Evolutionary conservation across 2,888 invertebrate genomes (phyloP), one percentile per base, ranked within the genome.

Genomic region (Hemaris fuciformis): DNA sequence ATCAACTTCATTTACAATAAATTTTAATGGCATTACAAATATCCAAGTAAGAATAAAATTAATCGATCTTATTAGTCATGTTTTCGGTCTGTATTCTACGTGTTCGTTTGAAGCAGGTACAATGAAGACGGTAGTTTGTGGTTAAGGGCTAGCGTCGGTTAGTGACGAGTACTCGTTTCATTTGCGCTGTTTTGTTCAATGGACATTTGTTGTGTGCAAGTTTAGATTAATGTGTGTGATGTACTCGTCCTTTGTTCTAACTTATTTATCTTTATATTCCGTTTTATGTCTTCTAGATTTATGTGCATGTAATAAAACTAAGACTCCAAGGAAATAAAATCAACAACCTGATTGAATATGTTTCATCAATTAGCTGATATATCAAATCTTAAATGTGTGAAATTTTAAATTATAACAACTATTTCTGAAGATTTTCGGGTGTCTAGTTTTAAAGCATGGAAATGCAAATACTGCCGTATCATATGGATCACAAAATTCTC

Each of bases 101-200:
- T 48, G 10, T 46, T 18, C 23, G 41, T 56, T 61, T 62, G 46
- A 62, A 38, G 56, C 38, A 18, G 62, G 59, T 70, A 71, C 61
- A 66, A 31, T 8, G 18, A 18, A 53, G 53, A 53, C 31, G 18
- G 53, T 20, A 3, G 38, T 38, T 38, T 53, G 31, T 31, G 53
- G 66, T 68, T 23, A 23, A 71, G 67, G 70, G 64, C 81, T 82
- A 77, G 88, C 78, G 85, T 75, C 84, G 85, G 75, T 69, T 81
- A 84, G 81, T 77, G 87, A 81, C 88, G 89, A 84, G 89, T 89
- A 88, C 88, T 90, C 88, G 76, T 85, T 88, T 90, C 80, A 82
- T 90, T 91, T 90, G 91, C 91, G 90, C 87, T 78, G 71, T 70
- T 82, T 84, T 76, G 66, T 80, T 83, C 48, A 80, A 81, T 82